Base-by-base conservation (phyloP, 1,140 invertebrate genomes). In the Heterodera schachtii region DNA sequence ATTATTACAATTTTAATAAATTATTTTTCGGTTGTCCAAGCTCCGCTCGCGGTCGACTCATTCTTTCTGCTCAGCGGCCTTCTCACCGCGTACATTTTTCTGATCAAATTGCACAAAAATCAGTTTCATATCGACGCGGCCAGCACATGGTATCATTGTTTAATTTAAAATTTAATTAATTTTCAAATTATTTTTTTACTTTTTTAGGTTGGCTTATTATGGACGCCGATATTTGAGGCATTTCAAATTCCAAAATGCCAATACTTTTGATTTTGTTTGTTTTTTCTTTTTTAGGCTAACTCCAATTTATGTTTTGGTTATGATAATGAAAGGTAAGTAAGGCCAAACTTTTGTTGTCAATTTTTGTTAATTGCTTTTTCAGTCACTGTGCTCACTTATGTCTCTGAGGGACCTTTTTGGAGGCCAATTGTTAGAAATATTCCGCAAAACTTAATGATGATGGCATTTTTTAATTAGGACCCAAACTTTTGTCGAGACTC, bases 361-460 rank as follows among this genome's bases (percentile, higher is more conserved):
- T 41, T 8, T 46, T 67, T 76, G 2, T 2, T 31, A 41, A 11
- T 78, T 41, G 44, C n/a, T n/a, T n/a, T n/a, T 78, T 75, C n/a
- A 73, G 86, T 89, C 13, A 90, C 88, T 47, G 64, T 89, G 19
- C 86, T 90, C 76, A 80, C 75, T 16, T 90, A 88, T 69, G 69
- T 89, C 9, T 90, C 89, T 16, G 87, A 90, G 52, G 88, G 88
- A 1, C 88, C 88, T 0, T 90, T 89, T 76, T 89, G 88, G 88
- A 74, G 85, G 64, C 87, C 89, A 73, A 88, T 89, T 82, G 76
- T 78, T 31, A 9, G n/a, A 16, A 64, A 67, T n/a, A n/a, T n/a
- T n/a, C n/a, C n/a, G n/a, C n/a, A n/a, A n/a, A n/a, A n/a, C n/a
- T n/a, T n/a, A n/a, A n/a, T n/a, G n/a, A n/a, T n/a, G n/a, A n/a